phyloP scores from a whole-genome alignment of 92 coral and sea anemone species.

The Epizoanthus ramosus region DNA sequence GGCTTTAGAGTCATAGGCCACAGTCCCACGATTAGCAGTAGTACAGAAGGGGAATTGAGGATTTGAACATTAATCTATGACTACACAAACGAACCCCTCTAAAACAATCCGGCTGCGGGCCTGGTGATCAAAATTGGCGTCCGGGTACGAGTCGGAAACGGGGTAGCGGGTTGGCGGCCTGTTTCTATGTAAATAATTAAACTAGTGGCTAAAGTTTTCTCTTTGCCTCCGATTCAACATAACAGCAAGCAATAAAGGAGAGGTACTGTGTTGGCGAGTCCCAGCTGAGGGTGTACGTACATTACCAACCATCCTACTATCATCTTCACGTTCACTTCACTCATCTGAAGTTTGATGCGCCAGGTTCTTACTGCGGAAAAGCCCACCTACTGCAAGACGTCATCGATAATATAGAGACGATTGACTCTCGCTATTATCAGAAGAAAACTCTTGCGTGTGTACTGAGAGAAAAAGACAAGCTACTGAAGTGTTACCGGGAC shows the following conservation, averaged over 20 bases:
- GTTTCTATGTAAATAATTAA: not conserved
- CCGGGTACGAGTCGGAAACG: not conserved
- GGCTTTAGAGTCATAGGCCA: no score
- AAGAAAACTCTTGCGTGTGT: constrained; percentile 84
- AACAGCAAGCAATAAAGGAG: constrained; percentile 73
- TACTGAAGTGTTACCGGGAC: constrained; percentile 56
- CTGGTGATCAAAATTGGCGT: no score
- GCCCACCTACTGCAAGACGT: constrained; percentile 94
- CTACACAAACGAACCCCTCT: no score
- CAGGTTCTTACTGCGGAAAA: constrained; percentile 83
- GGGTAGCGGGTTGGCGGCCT: not conserved
- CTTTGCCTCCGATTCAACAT: constrained; percentile 33
- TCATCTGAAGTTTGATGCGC: constrained; percentile 89
- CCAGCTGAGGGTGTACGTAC: constrained; percentile 87
- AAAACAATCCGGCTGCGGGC: no score
- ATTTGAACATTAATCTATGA: no score
- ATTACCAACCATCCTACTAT: constrained; percentile 96
- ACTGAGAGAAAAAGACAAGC: constrained; percentile 78
- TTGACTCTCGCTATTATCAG: constrained; percentile 72
- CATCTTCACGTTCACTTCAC: constrained; percentile 98
- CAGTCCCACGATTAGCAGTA: no score
- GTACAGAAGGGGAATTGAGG: no score
- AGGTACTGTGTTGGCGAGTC: constrained; percentile 75
- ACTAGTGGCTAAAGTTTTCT: not conserved
- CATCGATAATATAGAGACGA: constrained; percentile 89